Percentiles rank a stretch among this genome's conserved stretches.
Evolutionary conservation across 1,140 invertebrate species (phyloP).

Genomic region (Akabosia matsudoensis): DNA sequence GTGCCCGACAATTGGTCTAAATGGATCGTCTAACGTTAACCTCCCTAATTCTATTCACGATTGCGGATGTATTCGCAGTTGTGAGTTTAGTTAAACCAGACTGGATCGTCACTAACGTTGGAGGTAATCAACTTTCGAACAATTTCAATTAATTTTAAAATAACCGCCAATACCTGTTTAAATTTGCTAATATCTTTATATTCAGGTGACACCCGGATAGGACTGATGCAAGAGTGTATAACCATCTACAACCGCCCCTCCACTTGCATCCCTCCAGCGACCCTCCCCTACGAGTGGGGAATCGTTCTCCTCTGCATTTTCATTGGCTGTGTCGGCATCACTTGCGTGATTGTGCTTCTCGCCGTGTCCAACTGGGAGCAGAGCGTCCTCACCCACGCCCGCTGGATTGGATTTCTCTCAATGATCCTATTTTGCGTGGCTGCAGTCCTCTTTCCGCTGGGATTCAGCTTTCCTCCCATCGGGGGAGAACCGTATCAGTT

Average conservation of each 20-base stretch:
- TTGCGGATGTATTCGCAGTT: slow-evolving; percentile 89
- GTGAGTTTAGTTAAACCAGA: slow-evolving; percentile 89
- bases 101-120: slow-evolving; percentile 93
- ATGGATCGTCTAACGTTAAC: slow-evolving; percentile 93
- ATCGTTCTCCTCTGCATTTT: slow-evolving; percentile 86
- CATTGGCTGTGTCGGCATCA: slow-evolving; percentile 87
- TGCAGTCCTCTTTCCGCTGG: slow-evolving; percentile 90
- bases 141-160: slow-evolving; percentile 28
- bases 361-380: slow-evolving; percentile 85
- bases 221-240: slow-evolving; percentile 90
- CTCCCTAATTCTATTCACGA: slow-evolving; percentile 84
- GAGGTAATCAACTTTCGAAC: slow-evolving; percentile 60
- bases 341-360: slow-evolving; percentile 81
- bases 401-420: slow-evolving; percentile 93
- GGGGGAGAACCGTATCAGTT: slow-evolving; percentile 79
- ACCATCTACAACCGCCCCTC: slow-evolving; percentile 83
- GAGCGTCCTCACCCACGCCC: slow-evolving; percentile 83
- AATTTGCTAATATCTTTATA: neutral
- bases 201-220: slow-evolving; percentile 77
- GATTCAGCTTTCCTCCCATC: neutral
- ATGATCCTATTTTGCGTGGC: slow-evolving; percentile 50
- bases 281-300: slow-evolving; percentile 69
- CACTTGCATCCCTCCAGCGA: slow-evolving; percentile 64
- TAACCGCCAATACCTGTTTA: neutral
- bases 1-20: no score